Base-by-base conservation (phyloP, 2,888 invertebrate species). In the Clepsis dumicolana region DNA sequence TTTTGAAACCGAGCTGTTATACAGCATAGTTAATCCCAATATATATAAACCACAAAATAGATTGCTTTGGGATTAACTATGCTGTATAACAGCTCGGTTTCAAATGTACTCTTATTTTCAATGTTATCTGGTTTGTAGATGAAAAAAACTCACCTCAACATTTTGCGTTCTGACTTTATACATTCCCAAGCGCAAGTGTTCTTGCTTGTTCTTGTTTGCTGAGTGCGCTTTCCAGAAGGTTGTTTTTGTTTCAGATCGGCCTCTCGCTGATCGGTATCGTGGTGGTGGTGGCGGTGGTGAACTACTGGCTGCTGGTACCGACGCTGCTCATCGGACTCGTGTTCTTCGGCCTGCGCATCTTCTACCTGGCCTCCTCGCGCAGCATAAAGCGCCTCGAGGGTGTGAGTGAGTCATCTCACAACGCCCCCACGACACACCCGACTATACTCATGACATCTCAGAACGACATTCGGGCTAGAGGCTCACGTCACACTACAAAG, bases 361-460 rank as follows among this genome's bases (percentile, higher is more conserved):
- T 97, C 86, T 98, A 98, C 88, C 86, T 98, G 66, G 90, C 95
- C 59, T 96, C 98, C 7, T 97, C 98, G 50, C 94, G 98, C 74
- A 96, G 96, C 87, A 94, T 98, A 72, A 98, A 96, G 86, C 95
- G 96, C 77, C 93, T 97, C 85, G 97, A 97, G 94, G 97, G 96
- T 87, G 95, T 96, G 85, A 96, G 96, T 97, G 92, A 95, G 96
- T 96, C 86, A 91, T 87, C 90, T 85, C 80, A 83, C 80, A 82
- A 81, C 80, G 32, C 14, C 56, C 8, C 56, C 35, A 48, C 21
- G 48, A 48, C 21, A 48, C 41, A 48, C 63, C 69, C 32, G n/a
- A n/a, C 35, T 35, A 35, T 14, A 38, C 38, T n/a, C 38, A n/a
- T 38, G 38, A 38, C n/a, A 38, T 38, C 38, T 38, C 4, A 38